Base-by-base conservation (phyloP, 1,140 invertebrate genomes). In the Acromyrmex charruanus region DNA sequence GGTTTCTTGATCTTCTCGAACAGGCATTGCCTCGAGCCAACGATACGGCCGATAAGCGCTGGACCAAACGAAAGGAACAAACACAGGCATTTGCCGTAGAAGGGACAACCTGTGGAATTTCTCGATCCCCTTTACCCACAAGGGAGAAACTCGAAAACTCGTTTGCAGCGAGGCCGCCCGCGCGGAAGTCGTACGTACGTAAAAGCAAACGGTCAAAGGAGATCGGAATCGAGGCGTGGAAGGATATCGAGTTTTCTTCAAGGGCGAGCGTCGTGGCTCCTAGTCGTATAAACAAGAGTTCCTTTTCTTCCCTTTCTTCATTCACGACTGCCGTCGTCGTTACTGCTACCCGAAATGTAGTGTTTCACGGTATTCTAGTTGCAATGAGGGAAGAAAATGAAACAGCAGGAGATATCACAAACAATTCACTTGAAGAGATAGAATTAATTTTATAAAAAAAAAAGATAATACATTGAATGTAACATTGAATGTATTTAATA, bases 51-150 rank as follows among this genome's bases (percentile, higher is more conserved):
- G 68, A 66, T 71, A 66, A 85, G 86, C 53, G 85, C 65, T 55
- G 44, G 35, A 49, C 59, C 68, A 84, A 87, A 65, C 85, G 58
- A 77, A 58, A 66, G 85, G 39, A 79, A 75, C 72, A 77, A 58
- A 88, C 65, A 87, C 85, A 28, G 72, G 61, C 77, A 63, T 79
- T 25, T 65, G 39, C 31, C 28, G 18, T 35, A 21, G 75, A 71
- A 72, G 71, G 87, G 79, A 81, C 87, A 88, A 92, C 92, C 92
- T 92, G 92, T 92, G 88, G 92, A 92, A 92, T 92, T 92, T 79
- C 87, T 75, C 75, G 77, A 85, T 88, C 63, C 63, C 61, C 84
- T 87, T 89, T 86, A 74, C 58, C 53, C 86, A 66, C 44, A 35
- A 51, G 69, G 55, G 68, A 74, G 55, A 59, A 65, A 90, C 84